These are phyloP conservation scores for Prunella fulvescens DNA, from an alignment of 2,113 vertebrate genomes.

Conservation along the genomic window DNA sequence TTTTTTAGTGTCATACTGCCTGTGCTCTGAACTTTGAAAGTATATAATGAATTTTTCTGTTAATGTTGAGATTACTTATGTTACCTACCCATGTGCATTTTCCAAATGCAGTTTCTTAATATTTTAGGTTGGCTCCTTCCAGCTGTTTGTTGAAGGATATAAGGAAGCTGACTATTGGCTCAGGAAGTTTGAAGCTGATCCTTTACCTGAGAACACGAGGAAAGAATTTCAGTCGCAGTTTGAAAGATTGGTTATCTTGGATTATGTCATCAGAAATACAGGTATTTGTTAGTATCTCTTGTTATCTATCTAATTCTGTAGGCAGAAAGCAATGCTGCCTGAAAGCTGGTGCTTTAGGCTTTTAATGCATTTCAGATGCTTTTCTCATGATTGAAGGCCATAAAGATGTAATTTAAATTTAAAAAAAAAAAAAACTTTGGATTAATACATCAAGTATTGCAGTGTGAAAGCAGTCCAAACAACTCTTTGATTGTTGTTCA, in stretches of 20 bases:
- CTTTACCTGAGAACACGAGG: constrained; percentile 94
- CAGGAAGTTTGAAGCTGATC: constrained; percentile 93
- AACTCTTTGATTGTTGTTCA: background rate
- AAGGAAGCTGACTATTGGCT: constrained; percentile 96
- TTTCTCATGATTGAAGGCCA: background rate
- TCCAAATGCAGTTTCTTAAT: constrained; percentile 41
- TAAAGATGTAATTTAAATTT: background rate
- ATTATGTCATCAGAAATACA: constrained; percentile 97
- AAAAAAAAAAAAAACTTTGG: background rate
- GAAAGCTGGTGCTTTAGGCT: background rate
- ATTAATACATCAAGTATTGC: background rate
- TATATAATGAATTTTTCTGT: background rate
- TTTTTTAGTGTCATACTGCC: background rate
- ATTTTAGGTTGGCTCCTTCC: constrained; percentile 94
- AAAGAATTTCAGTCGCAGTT: constrained; percentile 97
- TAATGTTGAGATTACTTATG: background rate
- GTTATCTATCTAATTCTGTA: background rate
- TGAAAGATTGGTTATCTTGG: constrained; percentile 91
- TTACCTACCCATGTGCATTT: background rate
- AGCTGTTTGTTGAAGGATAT: constrained; percentile 95
- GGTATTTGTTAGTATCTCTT: constrained; percentile 65
- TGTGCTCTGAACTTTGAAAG: background rate
- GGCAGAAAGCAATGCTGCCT: background rate
- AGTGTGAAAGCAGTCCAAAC: background rate
- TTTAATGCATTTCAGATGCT: background rate